Conservation (phyloP, 1,140 invertebrate genomes). For the Micrasema longulum region DNA sequence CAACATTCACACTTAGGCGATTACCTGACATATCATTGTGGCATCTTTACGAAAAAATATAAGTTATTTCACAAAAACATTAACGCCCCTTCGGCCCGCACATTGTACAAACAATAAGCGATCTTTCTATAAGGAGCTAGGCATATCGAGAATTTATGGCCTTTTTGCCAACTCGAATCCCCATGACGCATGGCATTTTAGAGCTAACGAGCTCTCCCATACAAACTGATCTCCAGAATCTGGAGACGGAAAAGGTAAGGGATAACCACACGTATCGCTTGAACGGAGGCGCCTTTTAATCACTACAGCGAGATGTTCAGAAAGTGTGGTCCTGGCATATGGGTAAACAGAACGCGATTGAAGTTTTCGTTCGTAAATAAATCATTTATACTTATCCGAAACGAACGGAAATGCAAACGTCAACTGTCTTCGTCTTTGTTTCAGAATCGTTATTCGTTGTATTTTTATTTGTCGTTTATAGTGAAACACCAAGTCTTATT, state of each 20-base stretch:
- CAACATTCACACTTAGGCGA: constrained; percentile 18
- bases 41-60: constrained; percentile 38
- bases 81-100: constrained; percentile 44
- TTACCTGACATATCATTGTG: constrained; percentile 44
- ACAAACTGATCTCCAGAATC: constrained; percentile 21
- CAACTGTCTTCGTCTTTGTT: no score
- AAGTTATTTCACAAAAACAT: constrained; percentile 52
- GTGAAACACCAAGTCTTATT: no score
- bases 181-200: constrained; percentile 35
- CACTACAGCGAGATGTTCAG: no score
- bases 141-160: constrained; percentile 41
- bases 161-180: constrained; percentile 40
- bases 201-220: constrained; percentile 42
- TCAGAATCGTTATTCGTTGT: no score
- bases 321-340: no score
- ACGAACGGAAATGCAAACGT: no score
- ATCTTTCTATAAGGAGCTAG: constrained; percentile 39
- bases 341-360: no score
- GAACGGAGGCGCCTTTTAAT: constrained; percentile 48
- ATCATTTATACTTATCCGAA: no score
- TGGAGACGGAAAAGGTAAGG: constrained; percentile 44
- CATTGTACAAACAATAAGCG: constrained; percentile 36
- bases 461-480: no score
- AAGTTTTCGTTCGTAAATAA: no score
- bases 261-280: constrained; percentile 29